Evolutionary conservation across 1,140 invertebrate genomes (phyloP), one percentile per base, ranked within the genome.

Genomic region (Drosophila triauraria): DNA sequence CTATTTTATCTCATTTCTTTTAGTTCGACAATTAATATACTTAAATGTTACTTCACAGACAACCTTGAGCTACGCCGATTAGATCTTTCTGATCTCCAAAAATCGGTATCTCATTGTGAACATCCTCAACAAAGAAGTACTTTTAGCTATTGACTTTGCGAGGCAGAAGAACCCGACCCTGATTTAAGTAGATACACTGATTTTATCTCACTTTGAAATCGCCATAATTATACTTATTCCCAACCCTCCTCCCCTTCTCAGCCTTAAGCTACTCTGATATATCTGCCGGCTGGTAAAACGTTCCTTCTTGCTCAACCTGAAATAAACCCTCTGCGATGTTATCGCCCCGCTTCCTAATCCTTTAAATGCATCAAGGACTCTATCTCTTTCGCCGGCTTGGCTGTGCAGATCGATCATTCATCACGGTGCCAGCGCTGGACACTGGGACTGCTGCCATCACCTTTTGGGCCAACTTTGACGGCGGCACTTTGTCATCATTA

Each of bases 401-500:
- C 9, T 35, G 13, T 30, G 56, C 40, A 46, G 57, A 67, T 64
- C 40, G 67, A 70, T 69, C 67, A 70, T 70, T 43, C 67, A 70
- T 44, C 62, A 64, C 27, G 53, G 4, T 40, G 53, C 53, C 53
- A 56, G 3, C 53, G 27, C 62, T 25, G 56, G 42, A 20, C 38
- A 27, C 30, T 17, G 32, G 30, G 30, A 9, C 30, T 8, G 35
- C 74, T 75, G 74, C 72, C 78, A 65, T 63, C 82, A 78, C 75
- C 78, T 86, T 77, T 75, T 46, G 62, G 76, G 65, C 79, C 70
- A 74, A 74, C 70, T 61, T 72, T 70, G 63, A 70, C 63, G 69
- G 75, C 72, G 72, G 75, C 83, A 86, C 83, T 87, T 87, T 87
- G 83, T 88, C 83, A 87, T 87, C 83, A 87, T 87, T 87, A 87